phyloP scores from a whole-genome alignment of 2,113 vertebrate genomes.

The Sardina pilchardus region DNA sequence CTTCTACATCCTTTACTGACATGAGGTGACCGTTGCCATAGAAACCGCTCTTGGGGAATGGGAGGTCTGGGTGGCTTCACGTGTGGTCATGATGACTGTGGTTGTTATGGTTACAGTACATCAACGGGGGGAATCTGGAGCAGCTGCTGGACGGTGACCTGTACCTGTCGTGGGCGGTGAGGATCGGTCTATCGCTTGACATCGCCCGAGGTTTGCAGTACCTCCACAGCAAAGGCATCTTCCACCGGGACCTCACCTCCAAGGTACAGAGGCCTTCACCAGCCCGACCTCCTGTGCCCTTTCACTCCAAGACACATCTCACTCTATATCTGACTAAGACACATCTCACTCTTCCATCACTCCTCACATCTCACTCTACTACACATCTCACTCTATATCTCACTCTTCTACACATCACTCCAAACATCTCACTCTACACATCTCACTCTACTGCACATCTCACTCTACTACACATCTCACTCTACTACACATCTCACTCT shows the following conservation, averaged over 20 bases:
- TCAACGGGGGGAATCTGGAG: constrained; percentile 93
- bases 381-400: neutral
- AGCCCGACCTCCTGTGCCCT: neutral
- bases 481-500: neutral
- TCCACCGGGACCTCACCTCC: constrained; percentile 94
- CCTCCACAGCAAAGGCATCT: constrained; percentile 92
- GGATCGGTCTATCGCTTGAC: constrained; percentile 84
- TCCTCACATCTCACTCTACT: neutral
- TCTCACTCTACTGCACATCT: too few relatives aligned
- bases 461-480: neutral
- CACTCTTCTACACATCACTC: too few relatives aligned
- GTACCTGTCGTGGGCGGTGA: constrained; percentile 82
- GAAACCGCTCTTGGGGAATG: neutral
- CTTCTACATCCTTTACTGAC: neutral
- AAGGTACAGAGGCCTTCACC: constrained; percentile 83
- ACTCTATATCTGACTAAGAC: neutral
- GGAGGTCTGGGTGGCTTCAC: neutral
- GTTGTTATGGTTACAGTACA: constrained; percentile 77
- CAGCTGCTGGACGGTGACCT: constrained; percentile 88
- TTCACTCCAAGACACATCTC: neutral
- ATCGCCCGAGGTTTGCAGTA: constrained; percentile 86
- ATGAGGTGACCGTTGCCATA: neutral
- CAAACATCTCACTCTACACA: neutral
- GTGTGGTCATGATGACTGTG: constrained; percentile 9
- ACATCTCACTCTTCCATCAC: too few relatives aligned